These are phyloP conservation scores for Lydus trimaculatus DNA, from an alignment of 2,888 invertebrate species.

Conservation along the genomic window DNA sequence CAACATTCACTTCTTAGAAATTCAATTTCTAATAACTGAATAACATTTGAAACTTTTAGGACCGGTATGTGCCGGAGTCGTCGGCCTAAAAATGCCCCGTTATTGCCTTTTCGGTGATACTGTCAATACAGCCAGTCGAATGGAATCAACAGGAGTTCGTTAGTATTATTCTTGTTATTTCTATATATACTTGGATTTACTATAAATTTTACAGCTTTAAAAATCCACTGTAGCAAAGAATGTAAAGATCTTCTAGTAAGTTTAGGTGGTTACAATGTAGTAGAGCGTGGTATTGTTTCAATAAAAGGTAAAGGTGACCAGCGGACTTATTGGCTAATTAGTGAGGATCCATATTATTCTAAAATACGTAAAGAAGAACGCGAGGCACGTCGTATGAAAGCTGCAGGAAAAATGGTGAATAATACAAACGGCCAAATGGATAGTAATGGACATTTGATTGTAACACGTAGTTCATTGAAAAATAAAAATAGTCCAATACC, in stretches of 20 bases:
- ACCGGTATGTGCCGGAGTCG: slow-evolving; percentile 91
- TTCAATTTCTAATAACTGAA: not conserved
- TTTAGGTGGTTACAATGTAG: slow-evolving; percentile 77
- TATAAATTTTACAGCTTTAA: slow-evolving; percentile 66
- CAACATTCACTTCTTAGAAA: not conserved
- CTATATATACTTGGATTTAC: not conserved
- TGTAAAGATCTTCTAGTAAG: slow-evolving; percentile 74
- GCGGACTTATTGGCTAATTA: slow-evolving; percentile 82
- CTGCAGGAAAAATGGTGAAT: slow-evolving; percentile 50
- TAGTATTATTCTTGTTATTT: slow-evolving; percentile 53
- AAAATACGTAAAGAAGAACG: slow-evolving; percentile 65
- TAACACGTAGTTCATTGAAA: slow-evolving; percentile 74
- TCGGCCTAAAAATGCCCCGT: slow-evolving; percentile 91
- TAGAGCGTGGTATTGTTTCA: slow-evolving; percentile 77
- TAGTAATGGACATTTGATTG: slow-evolving; percentile 48
- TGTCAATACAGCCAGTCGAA: slow-evolving; percentile 88
- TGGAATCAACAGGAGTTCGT: slow-evolving; percentile 86
- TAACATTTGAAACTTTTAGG: slow-evolving; percentile 62
- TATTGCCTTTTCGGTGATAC: slow-evolving; percentile 94
- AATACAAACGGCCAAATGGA: slow-evolving; percentile 41
- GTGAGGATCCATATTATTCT: slow-evolving; percentile 72
- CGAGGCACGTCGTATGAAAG: slow-evolving; percentile 60
- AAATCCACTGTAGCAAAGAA: slow-evolving; percentile 82
- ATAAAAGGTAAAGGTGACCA: slow-evolving; percentile 89
- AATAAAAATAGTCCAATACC: slow-evolving; percentile 68